Conservation (phyloP, 2,797 vertebrate genomes). For the Anabacerthia variegaticeps region DNA sequence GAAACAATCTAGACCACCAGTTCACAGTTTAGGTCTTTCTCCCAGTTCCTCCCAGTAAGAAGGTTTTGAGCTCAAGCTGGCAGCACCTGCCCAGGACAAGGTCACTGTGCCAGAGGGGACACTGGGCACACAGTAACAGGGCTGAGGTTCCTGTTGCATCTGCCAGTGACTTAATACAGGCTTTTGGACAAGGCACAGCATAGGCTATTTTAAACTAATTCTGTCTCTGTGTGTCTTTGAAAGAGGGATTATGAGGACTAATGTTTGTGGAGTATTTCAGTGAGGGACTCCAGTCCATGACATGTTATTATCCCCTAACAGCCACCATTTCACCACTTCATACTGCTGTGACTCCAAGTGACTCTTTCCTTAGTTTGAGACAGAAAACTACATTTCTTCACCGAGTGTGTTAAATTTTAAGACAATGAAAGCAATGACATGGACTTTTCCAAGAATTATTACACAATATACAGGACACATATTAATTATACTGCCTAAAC, state of each 20-base stretch:
- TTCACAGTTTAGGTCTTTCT: not conserved
- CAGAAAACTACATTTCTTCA: not conserved
- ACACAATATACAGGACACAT: not conserved
- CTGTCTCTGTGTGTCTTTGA: slow-evolving; percentile 2
- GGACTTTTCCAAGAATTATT: not conserved
- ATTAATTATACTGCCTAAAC: not conserved
- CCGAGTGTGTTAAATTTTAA: not conserved
- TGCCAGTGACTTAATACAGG: not conserved
- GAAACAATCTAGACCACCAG: not conserved
- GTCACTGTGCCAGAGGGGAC: not conserved
- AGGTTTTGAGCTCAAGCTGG: not conserved
- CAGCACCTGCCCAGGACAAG: not conserved
- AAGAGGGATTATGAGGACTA: not conserved
- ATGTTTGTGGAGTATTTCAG: not conserved
- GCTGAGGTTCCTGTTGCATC: not conserved
- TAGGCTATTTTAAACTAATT: slow-evolving; percentile 42
- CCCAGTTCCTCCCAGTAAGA: not conserved
- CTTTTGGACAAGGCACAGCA: not conserved
- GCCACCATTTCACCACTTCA: not conserved
- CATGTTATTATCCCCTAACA: not conserved
- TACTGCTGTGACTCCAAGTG: not conserved
- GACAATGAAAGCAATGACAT: not conserved
- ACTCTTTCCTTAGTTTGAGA: not conserved
- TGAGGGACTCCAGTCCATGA: not conserved
- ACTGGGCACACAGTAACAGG: not conserved